Evolutionary conservation across 2,797 vertebrate species (phyloP).

Genomic region (Simalia tracyae): DNA sequence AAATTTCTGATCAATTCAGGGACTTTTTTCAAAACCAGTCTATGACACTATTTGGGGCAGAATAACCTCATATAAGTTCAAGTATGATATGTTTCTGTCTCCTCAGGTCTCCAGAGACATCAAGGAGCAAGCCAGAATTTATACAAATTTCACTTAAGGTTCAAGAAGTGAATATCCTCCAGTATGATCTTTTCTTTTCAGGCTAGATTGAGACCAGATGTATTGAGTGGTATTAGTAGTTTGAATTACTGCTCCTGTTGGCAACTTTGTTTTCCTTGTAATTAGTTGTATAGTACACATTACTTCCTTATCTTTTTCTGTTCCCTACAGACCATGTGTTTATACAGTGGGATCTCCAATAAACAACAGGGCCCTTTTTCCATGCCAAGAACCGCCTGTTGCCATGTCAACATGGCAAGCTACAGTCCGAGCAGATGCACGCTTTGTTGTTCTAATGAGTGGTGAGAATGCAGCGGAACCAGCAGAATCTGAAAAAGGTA

Average conservation of each 20-base stretch:
- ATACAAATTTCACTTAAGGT: background rate
- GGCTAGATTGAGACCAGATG: background rate
- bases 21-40: background rate
- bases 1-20: background rate
- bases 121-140: background rate
- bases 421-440: slow-evolving; percentile 81
- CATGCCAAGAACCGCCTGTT: slow-evolving; percentile 95
- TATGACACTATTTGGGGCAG: background rate
- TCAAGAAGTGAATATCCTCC: background rate
- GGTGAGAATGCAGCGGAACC: slow-evolving; percentile 87
- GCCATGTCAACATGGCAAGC: slow-evolving; percentile 99
- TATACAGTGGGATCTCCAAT: slow-evolving; percentile 95
- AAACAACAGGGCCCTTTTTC: slow-evolving; percentile 98
- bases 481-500: slow-evolving; percentile 69
- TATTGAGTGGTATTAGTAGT: background rate
- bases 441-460: slow-evolving; percentile 91
- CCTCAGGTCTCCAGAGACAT: background rate
- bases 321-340: slow-evolving; percentile 87
- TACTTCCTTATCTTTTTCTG: slow-evolving; percentile 60
- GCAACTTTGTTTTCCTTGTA: slow-evolving; percentile 50
- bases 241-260: slow-evolving; percentile 23
- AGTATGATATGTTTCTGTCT: background rate
- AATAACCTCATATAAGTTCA: background rate
- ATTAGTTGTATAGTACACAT: slow-evolving; percentile 1
- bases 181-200: background rate